These are phyloP conservation scores for Sminthurinus signatus DNA, from an alignment of 1,140 invertebrate species.

Conservation along the genomic window DNA sequence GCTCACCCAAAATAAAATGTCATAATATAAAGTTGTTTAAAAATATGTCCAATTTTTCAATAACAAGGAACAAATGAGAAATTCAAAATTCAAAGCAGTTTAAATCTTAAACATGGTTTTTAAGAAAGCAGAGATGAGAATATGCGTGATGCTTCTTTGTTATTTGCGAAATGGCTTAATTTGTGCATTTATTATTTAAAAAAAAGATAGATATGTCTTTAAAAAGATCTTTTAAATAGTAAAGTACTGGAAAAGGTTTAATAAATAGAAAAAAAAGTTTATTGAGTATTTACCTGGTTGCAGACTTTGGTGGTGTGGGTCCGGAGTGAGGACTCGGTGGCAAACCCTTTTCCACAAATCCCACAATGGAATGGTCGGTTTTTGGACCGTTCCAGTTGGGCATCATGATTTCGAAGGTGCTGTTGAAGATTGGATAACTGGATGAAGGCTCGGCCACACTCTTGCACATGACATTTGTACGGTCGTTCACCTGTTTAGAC, in stretches of 20 bases:
- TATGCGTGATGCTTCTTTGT: too few relatives aligned
- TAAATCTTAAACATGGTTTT: too few relatives aligned
- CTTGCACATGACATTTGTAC: slow-evolving; percentile 91
- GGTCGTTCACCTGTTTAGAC: slow-evolving; percentile 91
- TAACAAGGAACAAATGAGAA: too few relatives aligned
- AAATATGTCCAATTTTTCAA: too few relatives aligned
- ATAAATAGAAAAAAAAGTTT: background rate
- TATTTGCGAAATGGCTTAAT: too few relatives aligned
- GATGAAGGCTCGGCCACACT: slow-evolving; percentile 92
- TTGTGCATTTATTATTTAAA: too few relatives aligned
- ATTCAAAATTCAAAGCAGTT: too few relatives aligned
- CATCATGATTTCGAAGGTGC: slow-evolving; percentile 92
- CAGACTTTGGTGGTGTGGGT: slow-evolving; percentile 95
- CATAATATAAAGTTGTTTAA: too few relatives aligned
- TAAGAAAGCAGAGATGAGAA: too few relatives aligned
- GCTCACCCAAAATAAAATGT: too few relatives aligned
- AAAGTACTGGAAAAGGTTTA: background rate
- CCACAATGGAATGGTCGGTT: slow-evolving; percentile 92
- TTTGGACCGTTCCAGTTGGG: slow-evolving; percentile 88
- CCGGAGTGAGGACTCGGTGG: slow-evolving; percentile 87
- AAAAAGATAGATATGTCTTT: too few relatives aligned
- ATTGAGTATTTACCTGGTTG: slow-evolving; percentile 44
- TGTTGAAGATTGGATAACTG: slow-evolving; percentile 96
- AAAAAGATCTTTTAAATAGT: too few relatives aligned
- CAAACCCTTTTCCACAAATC: slow-evolving; percentile 94